Evolutionary conservation across 2,888 invertebrate species (phyloP).

Genomic region (Diarsia brunnea): DNA sequence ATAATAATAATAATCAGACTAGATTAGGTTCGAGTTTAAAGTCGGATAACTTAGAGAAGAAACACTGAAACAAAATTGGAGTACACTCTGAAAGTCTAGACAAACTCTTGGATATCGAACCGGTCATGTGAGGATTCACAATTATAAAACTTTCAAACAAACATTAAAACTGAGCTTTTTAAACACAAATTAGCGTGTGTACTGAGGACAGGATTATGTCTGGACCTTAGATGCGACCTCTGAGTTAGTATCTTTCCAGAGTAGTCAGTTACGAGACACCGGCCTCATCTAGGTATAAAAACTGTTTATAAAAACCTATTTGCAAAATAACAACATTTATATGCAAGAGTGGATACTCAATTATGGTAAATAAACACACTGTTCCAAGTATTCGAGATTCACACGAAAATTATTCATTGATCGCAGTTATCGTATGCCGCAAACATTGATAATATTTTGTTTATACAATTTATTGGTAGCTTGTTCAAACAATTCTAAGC

Average conservation of each 20-base stretch:
- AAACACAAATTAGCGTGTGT: neutral
- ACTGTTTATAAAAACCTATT: too few relatives aligned
- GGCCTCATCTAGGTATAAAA: too few relatives aligned
- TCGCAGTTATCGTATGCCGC: neutral
- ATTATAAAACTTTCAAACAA: neutral
- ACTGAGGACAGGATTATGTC: too few relatives aligned
- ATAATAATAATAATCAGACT: too few relatives aligned
- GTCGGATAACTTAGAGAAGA: neutral
- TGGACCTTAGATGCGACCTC: too few relatives aligned
- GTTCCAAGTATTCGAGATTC: neutral
- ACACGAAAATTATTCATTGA: conserved; percentile 12
- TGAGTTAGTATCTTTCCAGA: too few relatives aligned
- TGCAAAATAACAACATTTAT: too few relatives aligned
- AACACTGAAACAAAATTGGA: too few relatives aligned
- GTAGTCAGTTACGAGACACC: too few relatives aligned
- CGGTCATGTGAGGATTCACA: neutral
- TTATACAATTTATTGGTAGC: neutral
- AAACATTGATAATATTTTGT: neutral
- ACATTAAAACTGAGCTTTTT: neutral
- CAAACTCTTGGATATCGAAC: neutral
- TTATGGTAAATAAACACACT: neutral
- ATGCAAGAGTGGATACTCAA: neutral
- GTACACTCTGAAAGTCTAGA: neutral
- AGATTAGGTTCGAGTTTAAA: neutral
- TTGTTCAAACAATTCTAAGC: neutral